Percentiles rank a stretch among this genome's conserved stretches.
phyloP scores from a whole-genome alignment of 2,888 invertebrate genomes.

The Melinopterus prodromus region DNA sequence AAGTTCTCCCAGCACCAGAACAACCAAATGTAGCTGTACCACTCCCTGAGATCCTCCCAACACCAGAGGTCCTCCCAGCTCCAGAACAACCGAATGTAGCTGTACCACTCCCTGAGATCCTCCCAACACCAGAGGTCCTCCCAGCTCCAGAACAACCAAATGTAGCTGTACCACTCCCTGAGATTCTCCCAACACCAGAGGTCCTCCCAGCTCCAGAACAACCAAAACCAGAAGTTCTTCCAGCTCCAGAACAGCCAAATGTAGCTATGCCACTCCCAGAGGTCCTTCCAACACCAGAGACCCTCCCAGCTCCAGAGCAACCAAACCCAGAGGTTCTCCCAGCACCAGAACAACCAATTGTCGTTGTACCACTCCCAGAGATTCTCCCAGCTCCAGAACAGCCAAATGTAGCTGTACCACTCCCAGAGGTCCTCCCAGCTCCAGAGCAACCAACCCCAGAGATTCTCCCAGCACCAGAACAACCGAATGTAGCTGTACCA shows the following conservation, averaged over 20 bases:
- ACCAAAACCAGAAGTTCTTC: neutral
- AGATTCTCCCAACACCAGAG: too few relatives aligned
- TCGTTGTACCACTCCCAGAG: too few relatives aligned
- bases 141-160: too few relatives aligned
- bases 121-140: too few relatives aligned
- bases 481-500: neutral
- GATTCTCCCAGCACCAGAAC: neutral
- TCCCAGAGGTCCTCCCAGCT: neutral
- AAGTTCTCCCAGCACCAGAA: slow-evolving; percentile 1
- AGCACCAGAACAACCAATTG: slow-evolving; percentile 6
- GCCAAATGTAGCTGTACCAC: neutral
- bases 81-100: too few relatives aligned
- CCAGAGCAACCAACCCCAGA: neutral
- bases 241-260: neutral
- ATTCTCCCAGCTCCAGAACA: neutral
- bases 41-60: neutral
- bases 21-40: neutral
- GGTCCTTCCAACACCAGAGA: too few relatives aligned
- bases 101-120: too few relatives aligned
- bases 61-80: too few relatives aligned
- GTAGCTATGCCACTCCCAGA: too few relatives aligned
- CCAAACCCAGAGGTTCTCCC: neutral
- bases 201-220: neutral
- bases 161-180: too few relatives aligned
- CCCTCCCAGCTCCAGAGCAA: neutral